Percentiles rank a stretch among this genome's conserved stretches.
These are phyloP conservation scores for Rhyzopertha dominica DNA, from an alignment of 1,140 invertebrate species.

Conservation along the genomic window DNA sequence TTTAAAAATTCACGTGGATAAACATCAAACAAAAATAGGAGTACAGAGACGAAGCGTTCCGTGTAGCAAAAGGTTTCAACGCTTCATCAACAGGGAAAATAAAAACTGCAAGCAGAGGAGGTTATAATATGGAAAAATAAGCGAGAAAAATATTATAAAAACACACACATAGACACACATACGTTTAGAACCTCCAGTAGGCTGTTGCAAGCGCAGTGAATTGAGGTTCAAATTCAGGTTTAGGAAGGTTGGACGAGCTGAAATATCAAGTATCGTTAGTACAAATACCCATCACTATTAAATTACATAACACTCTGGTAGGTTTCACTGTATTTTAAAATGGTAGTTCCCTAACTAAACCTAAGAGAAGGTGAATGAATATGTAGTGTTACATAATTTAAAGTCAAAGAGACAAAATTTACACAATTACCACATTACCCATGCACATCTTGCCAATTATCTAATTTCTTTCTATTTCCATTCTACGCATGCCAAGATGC, in stretches of 20 bases:
- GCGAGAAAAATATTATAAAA: slow-evolving; percentile 11
- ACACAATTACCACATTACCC: slow-evolving; percentile 35
- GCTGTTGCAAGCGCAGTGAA: slow-evolving; percentile 80
- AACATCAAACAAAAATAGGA: no score
- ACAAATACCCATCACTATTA: slow-evolving; percentile 8
- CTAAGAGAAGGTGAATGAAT: no score
- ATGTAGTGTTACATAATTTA: no score
- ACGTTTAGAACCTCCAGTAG: slow-evolving; percentile 62
- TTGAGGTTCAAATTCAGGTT: slow-evolving; percentile 92
- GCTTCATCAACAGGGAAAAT: no score
- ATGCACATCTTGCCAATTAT: slow-evolving; percentile 36
- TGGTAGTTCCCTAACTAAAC: no score
- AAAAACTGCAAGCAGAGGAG: no score
- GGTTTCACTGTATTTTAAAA: no score
- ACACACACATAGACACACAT: slow-evolving; percentile 46
- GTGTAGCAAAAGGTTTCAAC: no score
- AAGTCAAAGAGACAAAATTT: slow-evolving; percentile 42
- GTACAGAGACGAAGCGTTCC: no score
- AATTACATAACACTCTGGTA: no score
- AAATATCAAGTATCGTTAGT: slow-evolving; percentile 51
- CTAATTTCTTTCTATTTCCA: slow-evolving; percentile 16
- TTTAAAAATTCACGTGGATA: no score
- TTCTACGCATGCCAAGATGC: slow-evolving; percentile 38
- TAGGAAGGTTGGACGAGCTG: slow-evolving; percentile 94
- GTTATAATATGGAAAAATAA: no score